Evolutionary conservation across 2,797 vertebrate species (phyloP).

Genomic region (Centropyge bicolor): DNA sequence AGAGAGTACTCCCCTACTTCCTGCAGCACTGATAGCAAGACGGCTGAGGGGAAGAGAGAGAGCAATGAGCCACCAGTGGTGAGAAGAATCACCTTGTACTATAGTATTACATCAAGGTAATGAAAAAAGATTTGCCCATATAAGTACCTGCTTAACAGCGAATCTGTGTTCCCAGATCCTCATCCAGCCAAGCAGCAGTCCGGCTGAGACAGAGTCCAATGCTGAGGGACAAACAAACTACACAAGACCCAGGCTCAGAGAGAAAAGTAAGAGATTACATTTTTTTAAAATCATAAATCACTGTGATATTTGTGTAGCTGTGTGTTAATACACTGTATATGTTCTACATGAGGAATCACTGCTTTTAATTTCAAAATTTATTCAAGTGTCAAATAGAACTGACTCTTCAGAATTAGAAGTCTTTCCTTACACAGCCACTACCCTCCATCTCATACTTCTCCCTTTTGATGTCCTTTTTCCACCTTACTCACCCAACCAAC

Average conservation of each 20-base stretch:
- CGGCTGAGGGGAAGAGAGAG: constrained; percentile 87
- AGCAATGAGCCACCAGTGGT: constrained; percentile 87
- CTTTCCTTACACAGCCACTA: not conserved
- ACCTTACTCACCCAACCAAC: not conserved
- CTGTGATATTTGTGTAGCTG: not conserved
- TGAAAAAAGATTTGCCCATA: not conserved
- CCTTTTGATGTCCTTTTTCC: constrained; percentile 6
- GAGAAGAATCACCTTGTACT: constrained; percentile 68
- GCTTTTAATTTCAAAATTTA: not conserved
- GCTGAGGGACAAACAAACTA: constrained; percentile 80
- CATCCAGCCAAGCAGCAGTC: constrained; percentile 89
- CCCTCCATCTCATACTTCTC: not conserved
- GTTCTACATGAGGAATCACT: not conserved
- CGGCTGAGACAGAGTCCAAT: constrained; percentile 88
- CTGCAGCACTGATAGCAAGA: constrained; percentile 83
- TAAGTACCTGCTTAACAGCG: not conserved
- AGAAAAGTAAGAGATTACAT: constrained; percentile 88
- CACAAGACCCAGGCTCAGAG: constrained; percentile 82
- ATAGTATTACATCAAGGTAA: not conserved
- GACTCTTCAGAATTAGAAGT: not conserved
- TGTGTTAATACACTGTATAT: not conserved
- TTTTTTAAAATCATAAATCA: not conserved
- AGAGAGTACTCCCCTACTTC: constrained; percentile 87
- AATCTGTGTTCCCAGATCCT: constrained; percentile 80
- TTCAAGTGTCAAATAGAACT: not conserved